A percentile compares a stretch with the other conserved stretches of the same genome.
Evolutionary conservation across 1,140 invertebrate genomes (phyloP).

Genomic region (Aculops lycopersici): DNA sequence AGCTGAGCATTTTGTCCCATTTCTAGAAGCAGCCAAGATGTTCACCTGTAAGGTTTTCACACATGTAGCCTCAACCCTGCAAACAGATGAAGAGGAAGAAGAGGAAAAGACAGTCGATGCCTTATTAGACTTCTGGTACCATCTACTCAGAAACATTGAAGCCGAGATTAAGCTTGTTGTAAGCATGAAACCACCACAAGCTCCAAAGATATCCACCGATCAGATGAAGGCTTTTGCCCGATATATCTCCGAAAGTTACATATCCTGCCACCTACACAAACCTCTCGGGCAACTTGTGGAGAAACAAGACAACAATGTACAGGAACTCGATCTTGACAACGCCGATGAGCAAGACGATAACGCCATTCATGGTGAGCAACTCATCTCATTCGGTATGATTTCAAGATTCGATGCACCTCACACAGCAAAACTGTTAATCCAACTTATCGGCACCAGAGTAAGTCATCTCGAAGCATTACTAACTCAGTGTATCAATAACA

Average conservation of each 20-base stretch:
- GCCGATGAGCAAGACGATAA: constrained; percentile 7
- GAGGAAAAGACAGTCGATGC: constrained; percentile 5
- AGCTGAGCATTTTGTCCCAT: too few relatives aligned
- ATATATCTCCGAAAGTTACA: constrained; percentile 5
- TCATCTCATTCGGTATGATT: constrained; percentile 6
- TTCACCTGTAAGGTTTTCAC: constrained; percentile 5
- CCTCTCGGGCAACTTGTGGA: constrained; percentile 4
- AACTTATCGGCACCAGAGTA: constrained; percentile 3
- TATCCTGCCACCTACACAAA: constrained; percentile 3
- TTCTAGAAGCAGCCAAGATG: too few relatives aligned
- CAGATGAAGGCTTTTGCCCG: constrained; percentile 1
- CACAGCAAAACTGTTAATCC: background rate
- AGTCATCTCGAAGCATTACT: constrained; percentile 2
- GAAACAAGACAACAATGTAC: background rate
- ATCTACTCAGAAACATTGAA: background rate
- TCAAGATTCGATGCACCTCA: constrained; percentile 3
- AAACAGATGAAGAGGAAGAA: constrained; percentile 5
- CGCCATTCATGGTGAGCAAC: constrained; percentile 1
- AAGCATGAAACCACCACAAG: too few relatives aligned
- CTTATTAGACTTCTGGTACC: constrained; percentile 5
- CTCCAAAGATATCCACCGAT: constrained; percentile 1
- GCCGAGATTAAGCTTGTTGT: background rate
- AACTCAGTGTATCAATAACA: background rate
- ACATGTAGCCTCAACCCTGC: background rate
- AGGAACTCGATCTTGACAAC: constrained; percentile 5